Percentiles rank a stretch among this genome's conserved stretches.
These are phyloP conservation scores for Prinia subflava DNA, from an alignment of 2,113 vertebrate genomes.

Conservation along the genomic window DNA sequence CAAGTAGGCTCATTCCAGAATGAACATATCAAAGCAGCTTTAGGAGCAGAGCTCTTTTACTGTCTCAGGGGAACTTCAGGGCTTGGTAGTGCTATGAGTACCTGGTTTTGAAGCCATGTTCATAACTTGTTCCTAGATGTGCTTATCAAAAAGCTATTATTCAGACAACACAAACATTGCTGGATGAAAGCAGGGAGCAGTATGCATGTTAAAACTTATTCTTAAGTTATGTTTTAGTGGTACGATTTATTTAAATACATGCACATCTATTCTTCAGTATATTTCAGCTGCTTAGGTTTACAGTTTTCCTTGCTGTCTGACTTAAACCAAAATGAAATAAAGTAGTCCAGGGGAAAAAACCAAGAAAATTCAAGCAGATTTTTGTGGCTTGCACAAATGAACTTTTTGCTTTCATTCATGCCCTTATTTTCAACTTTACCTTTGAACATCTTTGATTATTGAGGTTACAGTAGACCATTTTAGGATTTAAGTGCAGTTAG, in stretches of 20 bases:
- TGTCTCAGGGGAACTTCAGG: rapidly evolving
- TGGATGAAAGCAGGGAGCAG: not conserved
- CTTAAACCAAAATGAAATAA: conserved; percentile 17
- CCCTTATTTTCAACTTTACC: not conserved
- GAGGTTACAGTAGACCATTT: not conserved
- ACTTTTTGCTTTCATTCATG: not conserved
- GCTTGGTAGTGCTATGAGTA: not conserved
- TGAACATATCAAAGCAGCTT: not conserved
- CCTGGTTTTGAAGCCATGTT: not conserved
- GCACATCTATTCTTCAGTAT: not conserved
- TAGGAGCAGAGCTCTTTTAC: not conserved
- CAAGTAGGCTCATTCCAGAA: not conserved
- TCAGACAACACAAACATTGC: not conserved
- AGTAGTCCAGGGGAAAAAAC: not conserved
- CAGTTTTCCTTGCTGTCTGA: not conserved
- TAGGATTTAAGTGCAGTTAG: not conserved
- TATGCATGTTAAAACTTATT: not conserved
- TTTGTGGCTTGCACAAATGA: not conserved
- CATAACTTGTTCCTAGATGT: not conserved
- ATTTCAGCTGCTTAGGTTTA: not conserved
- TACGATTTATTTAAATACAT: not conserved
- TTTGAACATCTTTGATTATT: not conserved
- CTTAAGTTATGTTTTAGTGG: not conserved
- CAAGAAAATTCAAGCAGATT: not conserved
- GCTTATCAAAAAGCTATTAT: not conserved